Percentiles rank a stretch among this genome's conserved stretches.
These are phyloP conservation scores for Ichneumoninae sp. DNA, from an alignment of 2,888 invertebrate genomes.

Conservation along the genomic window DNA sequence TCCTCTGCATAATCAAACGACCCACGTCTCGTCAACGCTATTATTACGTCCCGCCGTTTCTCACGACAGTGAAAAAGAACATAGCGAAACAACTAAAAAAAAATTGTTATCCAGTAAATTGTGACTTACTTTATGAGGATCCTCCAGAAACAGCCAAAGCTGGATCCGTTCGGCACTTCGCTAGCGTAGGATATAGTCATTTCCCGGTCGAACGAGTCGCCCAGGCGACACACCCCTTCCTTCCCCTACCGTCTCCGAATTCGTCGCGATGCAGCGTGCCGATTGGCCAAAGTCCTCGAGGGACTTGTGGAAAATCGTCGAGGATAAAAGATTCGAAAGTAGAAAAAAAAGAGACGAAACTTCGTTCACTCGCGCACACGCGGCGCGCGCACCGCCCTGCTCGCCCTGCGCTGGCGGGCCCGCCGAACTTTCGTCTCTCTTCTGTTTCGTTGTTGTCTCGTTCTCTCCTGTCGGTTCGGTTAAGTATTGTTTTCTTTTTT, in stretches of 20 bases:
- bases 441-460: constrained; percentile 35
- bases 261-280: constrained; percentile 52
- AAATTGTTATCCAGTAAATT: neutral
- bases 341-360: constrained; percentile 34
- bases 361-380: constrained; percentile 79
- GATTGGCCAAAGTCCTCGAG: constrained; percentile 18
- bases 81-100: neutral
- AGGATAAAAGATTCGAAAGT: constrained; percentile 20
- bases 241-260: constrained; percentile 43
- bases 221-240: constrained; percentile 67
- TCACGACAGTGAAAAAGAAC: neutral
- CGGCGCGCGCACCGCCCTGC: constrained; percentile 77
- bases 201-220: constrained; percentile 73
- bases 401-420: constrained; percentile 49
- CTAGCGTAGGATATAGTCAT: constrained; percentile 97
- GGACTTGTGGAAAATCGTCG: constrained; percentile 27
- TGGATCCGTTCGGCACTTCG: constrained; percentile 96
- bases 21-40: constrained; percentile 21
- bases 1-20: constrained; percentile 22
- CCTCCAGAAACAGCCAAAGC: constrained; percentile 97
- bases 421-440: constrained; percentile 37
- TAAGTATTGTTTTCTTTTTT: constrained; percentile 17
- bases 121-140: constrained; percentile 92
- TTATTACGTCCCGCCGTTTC: neutral
- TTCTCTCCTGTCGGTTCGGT: neutral